Conservation (phyloP, 2,113 vertebrate species). For the Madoqua kirkii region DNA sequence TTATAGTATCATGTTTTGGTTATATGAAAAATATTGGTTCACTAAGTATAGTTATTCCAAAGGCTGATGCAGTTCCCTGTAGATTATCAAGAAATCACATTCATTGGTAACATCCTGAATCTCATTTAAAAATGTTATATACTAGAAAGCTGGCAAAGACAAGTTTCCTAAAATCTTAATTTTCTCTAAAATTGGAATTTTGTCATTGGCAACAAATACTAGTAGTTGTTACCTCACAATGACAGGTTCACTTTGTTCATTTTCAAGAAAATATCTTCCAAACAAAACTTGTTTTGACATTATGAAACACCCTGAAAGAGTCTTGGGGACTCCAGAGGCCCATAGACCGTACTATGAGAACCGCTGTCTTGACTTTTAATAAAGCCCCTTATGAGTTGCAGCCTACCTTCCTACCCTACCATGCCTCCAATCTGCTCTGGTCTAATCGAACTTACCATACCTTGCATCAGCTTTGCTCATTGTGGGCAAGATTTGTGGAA, state of each 20-base stretch:
- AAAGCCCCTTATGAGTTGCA: not conserved
- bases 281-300: not conserved
- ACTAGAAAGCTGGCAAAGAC: not conserved
- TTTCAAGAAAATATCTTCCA: not conserved
- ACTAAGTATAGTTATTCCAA: not conserved
- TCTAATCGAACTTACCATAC: not conserved
- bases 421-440: not conserved
- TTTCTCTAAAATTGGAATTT: conserved; percentile 8
- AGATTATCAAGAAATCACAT: not conserved
- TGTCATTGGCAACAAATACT: not conserved
- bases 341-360: not conserved
- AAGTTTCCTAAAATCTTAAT: not conserved
- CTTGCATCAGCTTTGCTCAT: not conserved
- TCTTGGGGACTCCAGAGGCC: not conserved
- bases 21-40: not conserved
- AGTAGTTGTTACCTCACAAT: not conserved
- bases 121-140: not conserved
- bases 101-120: not conserved
- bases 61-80: not conserved
- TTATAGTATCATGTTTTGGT: not conserved
- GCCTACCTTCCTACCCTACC: not conserved
- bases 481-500: not conserved
- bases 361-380: not conserved
- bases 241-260: not conserved
- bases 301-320: not conserved